A percentile compares a stretch with the other conserved stretches of the same genome.
These are phyloP conservation scores for Schizopygopsis pylzovi DNA, from an alignment of 2,797 vertebrate genomes.

Conservation along the genomic window DNA sequence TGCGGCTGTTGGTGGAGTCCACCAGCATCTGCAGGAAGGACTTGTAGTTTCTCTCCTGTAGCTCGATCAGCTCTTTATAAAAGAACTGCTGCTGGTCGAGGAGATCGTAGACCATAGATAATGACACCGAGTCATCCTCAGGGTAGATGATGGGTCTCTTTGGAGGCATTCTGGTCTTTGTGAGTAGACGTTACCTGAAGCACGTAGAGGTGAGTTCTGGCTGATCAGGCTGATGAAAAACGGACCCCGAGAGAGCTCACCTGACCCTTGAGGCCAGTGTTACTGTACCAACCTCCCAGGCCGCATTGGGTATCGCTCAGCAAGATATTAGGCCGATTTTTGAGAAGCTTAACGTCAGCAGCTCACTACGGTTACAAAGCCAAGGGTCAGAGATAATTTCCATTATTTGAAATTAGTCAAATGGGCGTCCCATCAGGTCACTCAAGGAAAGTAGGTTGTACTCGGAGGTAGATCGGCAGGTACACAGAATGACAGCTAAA, in stretches of 20 bases:
- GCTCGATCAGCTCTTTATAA: slow-evolving; percentile 75
- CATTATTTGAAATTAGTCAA: slow-evolving; percentile 51
- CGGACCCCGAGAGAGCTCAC: slow-evolving; percentile 40
- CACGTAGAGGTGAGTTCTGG: slow-evolving; percentile 41
- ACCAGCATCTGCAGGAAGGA: slow-evolving; percentile 77
- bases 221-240: slow-evolving; percentile 36
- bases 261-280: slow-evolving; percentile 29
- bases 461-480: not conserved
- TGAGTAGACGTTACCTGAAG: slow-evolving; percentile 21
- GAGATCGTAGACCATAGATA: slow-evolving; percentile 75
- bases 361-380: slow-evolving; percentile 71
- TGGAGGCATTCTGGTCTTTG: slow-evolving; percentile 72
- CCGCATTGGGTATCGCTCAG: slow-evolving; percentile 43
- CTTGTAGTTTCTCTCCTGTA: slow-evolving; percentile 77
- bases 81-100: slow-evolving; percentile 77
- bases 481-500: slow-evolving; percentile 7
- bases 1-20: slow-evolving; percentile 72
- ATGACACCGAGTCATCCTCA: slow-evolving; percentile 65
- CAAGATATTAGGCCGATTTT: slow-evolving; percentile 24
- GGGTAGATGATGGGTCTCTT: slow-evolving; percentile 67
- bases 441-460: slow-evolving; percentile 4
- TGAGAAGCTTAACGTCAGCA: slow-evolving; percentile 62
- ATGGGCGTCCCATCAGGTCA: not conserved
- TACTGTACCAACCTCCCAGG: slow-evolving; percentile 47
- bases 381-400: slow-evolving; percentile 68